Evolutionary conservation across 1,140 invertebrate genomes (phyloP).

Genomic region (Globodera rostochiensis): DNA sequence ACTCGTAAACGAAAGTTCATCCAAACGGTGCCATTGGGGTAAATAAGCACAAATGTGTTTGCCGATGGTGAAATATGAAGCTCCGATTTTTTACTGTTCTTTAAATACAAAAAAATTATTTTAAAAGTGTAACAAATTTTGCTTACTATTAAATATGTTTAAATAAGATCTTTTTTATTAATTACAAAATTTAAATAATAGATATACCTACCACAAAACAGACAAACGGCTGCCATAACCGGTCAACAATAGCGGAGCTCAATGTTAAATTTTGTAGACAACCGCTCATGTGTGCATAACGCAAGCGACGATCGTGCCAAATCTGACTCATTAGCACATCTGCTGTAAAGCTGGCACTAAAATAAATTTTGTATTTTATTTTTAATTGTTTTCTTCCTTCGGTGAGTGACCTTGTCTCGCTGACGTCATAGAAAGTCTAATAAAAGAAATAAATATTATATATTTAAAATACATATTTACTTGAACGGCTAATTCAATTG

Average conservation of each 20-base stretch:
- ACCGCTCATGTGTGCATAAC: constrained; percentile 31
- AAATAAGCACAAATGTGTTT: constrained; percentile 53
- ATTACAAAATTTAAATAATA: not conserved
- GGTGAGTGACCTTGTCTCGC: constrained; percentile 21
- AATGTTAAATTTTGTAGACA: constrained; percentile 54
- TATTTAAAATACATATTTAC: not conserved
- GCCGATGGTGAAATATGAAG: constrained; percentile 50
- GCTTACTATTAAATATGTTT: not conserved
- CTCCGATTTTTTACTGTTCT: constrained; percentile 49
- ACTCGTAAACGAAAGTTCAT: constrained; percentile 51
- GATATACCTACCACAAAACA: constrained; percentile 35
- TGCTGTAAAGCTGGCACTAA: constrained; percentile 47
- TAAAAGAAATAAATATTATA: constrained; percentile 11
- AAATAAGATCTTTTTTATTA: not conserved
- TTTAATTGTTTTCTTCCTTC: not conserved
- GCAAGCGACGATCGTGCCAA: constrained; percentile 47
- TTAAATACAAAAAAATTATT: constrained; percentile 32
- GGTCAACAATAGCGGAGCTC: constrained; percentile 48
- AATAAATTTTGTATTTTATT: not conserved
- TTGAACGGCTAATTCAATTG: constrained; percentile 48
- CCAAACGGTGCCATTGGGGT: constrained; percentile 55
- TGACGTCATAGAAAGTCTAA: constrained; percentile 37
- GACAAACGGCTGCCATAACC: constrained; percentile 52
- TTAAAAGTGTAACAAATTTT: not conserved
- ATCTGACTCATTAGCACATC: constrained; percentile 57